phyloP scores from a whole-genome alignment of 2,113 vertebrate genomes.

The Nerophis ophidion region DNA sequence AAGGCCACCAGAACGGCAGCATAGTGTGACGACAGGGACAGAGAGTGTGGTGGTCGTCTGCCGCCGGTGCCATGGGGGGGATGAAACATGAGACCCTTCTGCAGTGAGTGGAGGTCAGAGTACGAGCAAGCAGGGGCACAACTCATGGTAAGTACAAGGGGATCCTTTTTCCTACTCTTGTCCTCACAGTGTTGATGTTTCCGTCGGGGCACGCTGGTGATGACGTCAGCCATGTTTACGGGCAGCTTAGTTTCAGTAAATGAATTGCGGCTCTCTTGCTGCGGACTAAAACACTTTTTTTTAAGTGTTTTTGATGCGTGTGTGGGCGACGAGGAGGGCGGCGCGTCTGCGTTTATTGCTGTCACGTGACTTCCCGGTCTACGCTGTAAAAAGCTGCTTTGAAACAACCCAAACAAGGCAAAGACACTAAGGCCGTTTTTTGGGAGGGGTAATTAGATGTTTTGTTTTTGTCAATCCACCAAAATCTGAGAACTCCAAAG shows the following conservation, averaged over 20 bases:
- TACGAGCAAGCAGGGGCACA: slow-evolving; percentile 49
- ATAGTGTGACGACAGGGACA: slow-evolving; percentile 61
- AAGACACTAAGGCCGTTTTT: neutral
- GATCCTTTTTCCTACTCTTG: slow-evolving; percentile 4
- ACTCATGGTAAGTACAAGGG: slow-evolving; percentile 49
- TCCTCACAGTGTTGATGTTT: slow-evolving; percentile 47
- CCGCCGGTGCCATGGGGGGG: slow-evolving; percentile 45
- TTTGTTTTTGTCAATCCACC: slow-evolving; percentile 3
- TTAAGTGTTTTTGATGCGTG: slow-evolving; percentile 44
- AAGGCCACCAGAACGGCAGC: slow-evolving; percentile 60
- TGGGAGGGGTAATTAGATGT: neutral
- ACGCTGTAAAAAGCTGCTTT: slow-evolving; percentile 43
- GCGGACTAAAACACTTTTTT: slow-evolving; percentile 21
- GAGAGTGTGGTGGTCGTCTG: slow-evolving; percentile 26
- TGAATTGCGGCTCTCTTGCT: slow-evolving; percentile 48
- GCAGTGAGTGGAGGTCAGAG: slow-evolving; percentile 48
- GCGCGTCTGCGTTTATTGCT: slow-evolving; percentile 57
- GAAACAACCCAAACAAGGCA: neutral
- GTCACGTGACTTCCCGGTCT: slow-evolving; percentile 62
- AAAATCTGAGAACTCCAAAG: slow-evolving; percentile 2
- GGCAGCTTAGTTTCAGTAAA: slow-evolving; percentile 50
- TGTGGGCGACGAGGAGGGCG: slow-evolving; percentile 34
- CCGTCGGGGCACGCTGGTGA: slow-evolving; percentile 23
- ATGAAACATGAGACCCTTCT: slow-evolving; percentile 59
- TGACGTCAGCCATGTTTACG: slow-evolving; percentile 57